These are phyloP conservation scores for Sebastes glaucus DNA, from an alignment of 2,797 vertebrate genomes.

Conservation along the genomic window DNA sequence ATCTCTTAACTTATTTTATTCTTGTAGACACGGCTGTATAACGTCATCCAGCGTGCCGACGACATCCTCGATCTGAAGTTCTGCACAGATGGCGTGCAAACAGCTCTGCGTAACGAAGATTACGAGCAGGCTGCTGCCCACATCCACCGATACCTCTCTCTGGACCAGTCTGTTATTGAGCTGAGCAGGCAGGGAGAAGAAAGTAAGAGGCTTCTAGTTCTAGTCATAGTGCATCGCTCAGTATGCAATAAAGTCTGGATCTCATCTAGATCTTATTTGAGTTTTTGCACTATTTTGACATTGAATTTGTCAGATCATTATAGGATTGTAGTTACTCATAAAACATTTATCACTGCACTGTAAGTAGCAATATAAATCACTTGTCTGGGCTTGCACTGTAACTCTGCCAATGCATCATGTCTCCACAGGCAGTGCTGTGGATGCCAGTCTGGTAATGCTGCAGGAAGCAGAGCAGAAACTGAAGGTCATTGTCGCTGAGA, in stretches of 20 bases:
- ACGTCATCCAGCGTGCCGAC: constrained; percentile 96
- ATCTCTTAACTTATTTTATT: neutral
- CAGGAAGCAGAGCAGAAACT: constrained; percentile 96
- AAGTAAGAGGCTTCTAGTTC: constrained; percentile 76
- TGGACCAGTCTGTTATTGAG: constrained; percentile 98
- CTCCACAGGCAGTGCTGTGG: constrained; percentile 89
- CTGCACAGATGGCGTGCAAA: constrained; percentile 97
- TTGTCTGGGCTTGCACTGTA: neutral
- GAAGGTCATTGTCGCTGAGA: constrained; percentile 91
- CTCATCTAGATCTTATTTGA: neutral
- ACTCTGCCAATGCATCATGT: neutral
- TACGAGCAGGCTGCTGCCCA: constrained; percentile 98
- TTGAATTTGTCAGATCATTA: neutral
- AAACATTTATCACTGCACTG: neutral
- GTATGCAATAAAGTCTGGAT: neutral
- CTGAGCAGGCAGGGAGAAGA: constrained; percentile 97
- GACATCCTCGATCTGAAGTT: constrained; percentile 98
- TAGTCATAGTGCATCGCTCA: neutral
- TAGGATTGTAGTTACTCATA: neutral
- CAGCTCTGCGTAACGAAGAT: constrained; percentile 91
- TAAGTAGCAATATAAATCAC: neutral
- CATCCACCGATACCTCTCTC: constrained; percentile 94
- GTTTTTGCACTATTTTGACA: neutral
- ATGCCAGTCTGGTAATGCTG: constrained; percentile 92
- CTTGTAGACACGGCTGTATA: constrained; percentile 94